Base-by-base conservation (phyloP, 1,140 invertebrate species). In the Propsilocerus akamusi region DNA sequence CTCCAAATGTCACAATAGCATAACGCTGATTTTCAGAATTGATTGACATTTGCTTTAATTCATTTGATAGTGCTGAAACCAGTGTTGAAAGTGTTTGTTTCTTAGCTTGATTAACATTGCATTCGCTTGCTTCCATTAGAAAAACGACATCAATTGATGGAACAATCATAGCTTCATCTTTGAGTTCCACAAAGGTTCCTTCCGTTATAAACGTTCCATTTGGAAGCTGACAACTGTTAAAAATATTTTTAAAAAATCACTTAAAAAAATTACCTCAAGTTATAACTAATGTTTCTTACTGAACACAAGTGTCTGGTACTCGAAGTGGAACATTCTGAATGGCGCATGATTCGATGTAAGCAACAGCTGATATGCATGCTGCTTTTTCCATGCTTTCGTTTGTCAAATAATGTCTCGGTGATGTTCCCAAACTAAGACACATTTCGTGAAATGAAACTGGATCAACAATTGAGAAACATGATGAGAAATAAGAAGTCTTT, bases 101-200 rank as follows among this genome's bases (percentile, higher is more conserved):
- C 24, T 66, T 66, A 25, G 68, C 72, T 2, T 81, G 63, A 52
- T 81, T 75, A 30, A 67, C 68, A 65, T 92, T 92, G 59, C 89
- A 94, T 3, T 68, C 62, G 56, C 86, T 86, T 4, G 86, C 84
- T 62, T 94, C 90, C 1, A 94, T 73, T 37, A 94, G 78, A 59
- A 95, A 87, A 25, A 94, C 83, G 1, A 93, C 68, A 61, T 96
- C 91, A 11, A 81, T 76, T 1, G 83, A 81, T 0, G 78, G 77
- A 4, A 79, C 64, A 22, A 68, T 56, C 5, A 62, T 50, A 17
- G n/a, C 14, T 2, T 66, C 57, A 2, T 60, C 65, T 28, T 66
- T 64, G 3, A 85, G 58, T 37, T 72, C 65, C 8, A 73, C 63
- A 55, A 84, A 80, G 10, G 78, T 74, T 3, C 84, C 83, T 65